These are phyloP conservation scores for Brachyistius frenatus DNA, from an alignment of 2,113 vertebrate species.

Conservation along the genomic window DNA sequence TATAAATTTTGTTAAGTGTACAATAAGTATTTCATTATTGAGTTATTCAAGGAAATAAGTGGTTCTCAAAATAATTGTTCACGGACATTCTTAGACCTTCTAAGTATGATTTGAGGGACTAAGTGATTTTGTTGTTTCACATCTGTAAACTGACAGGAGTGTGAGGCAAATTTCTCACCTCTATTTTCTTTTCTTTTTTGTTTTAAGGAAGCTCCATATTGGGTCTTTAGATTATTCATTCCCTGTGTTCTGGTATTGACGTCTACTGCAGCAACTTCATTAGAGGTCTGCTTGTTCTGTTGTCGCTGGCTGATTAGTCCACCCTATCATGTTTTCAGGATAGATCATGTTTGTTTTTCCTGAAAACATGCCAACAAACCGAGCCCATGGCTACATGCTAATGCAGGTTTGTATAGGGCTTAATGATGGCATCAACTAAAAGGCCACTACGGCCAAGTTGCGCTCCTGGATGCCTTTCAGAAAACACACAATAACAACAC, in stretches of 20 bases:
- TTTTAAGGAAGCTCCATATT: too few species aligned
- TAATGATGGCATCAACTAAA: constrained; percentile 33
- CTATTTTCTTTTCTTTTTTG: too few species aligned
- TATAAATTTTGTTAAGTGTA: too few species aligned
- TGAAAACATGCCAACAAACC: constrained; percentile 51
- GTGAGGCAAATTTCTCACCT: too few species aligned
- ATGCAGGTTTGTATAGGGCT: constrained; percentile 29
- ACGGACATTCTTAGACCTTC: background rate
- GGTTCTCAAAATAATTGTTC: too few species aligned
- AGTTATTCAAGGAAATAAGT: background rate
- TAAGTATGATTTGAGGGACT: background rate
- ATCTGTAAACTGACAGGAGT: background rate
- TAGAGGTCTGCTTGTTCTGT: constrained; percentile 44
- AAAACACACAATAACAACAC: constrained; percentile 38
- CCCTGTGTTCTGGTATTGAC: constrained; percentile 14
- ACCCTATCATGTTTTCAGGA: constrained; percentile 45
- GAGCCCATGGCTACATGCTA: constrained; percentile 20
- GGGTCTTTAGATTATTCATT: background rate
- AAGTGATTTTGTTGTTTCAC: background rate
- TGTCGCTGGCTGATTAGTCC: constrained; percentile 42
- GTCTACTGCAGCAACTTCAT: constrained; percentile 40
- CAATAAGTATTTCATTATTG: too few species aligned
- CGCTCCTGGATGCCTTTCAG: constrained; percentile 32
- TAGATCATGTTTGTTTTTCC: constrained; percentile 51
- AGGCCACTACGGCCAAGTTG: background rate